A percentile compares a stretch with the other conserved stretches of the same genome.
Evolutionary conservation across 2,113 vertebrate species (phyloP).

Genomic region (Brachyistius frenatus): DNA sequence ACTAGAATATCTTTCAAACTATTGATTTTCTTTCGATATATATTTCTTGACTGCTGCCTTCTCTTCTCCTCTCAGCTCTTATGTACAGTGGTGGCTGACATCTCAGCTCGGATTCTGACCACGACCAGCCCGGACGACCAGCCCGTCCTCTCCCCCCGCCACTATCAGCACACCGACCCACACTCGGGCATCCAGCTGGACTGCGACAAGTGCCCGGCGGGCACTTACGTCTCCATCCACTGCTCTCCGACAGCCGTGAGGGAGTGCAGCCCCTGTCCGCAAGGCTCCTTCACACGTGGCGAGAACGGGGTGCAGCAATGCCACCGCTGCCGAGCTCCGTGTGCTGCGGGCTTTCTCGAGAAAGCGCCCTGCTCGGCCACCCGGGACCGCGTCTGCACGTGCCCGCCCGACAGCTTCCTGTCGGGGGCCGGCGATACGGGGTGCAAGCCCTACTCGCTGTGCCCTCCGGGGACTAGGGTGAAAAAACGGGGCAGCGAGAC

Average conservation of each 20-base stretch:
- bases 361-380: slow-evolving; percentile 89
- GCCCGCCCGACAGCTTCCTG: slow-evolving; percentile 87
- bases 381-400: slow-evolving; percentile 91
- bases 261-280: slow-evolving; percentile 91
- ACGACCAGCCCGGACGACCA: slow-evolving; percentile 82
- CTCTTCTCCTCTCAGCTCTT: slow-evolving; percentile 87
- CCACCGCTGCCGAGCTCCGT: slow-evolving; percentile 88
- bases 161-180: slow-evolving; percentile 88
- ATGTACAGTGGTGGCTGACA: slow-evolving; percentile 81
- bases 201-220: slow-evolving; percentile 97
- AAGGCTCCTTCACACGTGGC: slow-evolving; percentile 90
- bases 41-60: slow-evolving; percentile 1
- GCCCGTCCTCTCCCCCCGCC: slow-evolving; percentile 83
- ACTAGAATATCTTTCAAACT: not conserved
- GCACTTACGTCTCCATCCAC: slow-evolving; percentile 92
- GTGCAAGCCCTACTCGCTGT: slow-evolving; percentile 87
- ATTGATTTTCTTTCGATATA: not conserved
- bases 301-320: slow-evolving; percentile 94
- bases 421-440: slow-evolving; percentile 62
- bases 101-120: slow-evolving; percentile 81
- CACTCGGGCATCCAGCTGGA: slow-evolving; percentile 86
- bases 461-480: slow-evolving; percentile 90
- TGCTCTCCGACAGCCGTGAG: slow-evolving; percentile 89
- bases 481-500: slow-evolving; percentile 90
- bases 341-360: slow-evolving; percentile 87